Conservation (phyloP, 2,113 vertebrate species). For the Scomber colias region DNA sequence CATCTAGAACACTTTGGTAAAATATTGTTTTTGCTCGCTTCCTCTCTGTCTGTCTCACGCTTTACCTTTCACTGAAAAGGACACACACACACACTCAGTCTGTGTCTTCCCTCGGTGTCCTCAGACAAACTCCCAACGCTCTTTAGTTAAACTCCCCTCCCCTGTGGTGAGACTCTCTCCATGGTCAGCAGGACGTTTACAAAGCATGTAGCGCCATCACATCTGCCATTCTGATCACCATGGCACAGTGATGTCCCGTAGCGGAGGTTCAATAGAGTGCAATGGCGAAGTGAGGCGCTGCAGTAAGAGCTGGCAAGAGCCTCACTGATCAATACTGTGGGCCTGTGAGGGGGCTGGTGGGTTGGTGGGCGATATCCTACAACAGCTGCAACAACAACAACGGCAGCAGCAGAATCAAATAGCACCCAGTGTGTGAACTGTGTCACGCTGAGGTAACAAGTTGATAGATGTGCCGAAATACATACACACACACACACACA, state of each 20-base stretch:
- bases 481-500: constrained; percentile 7
- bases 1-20: neutral
- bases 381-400: constrained; percentile 43
- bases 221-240: constrained; percentile 38
- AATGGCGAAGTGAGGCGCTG: constrained; percentile 20
- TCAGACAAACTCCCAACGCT: constrained; percentile 17
- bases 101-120: constrained; percentile 21
- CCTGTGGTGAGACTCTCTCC: neutral
- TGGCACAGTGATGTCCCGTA: constrained; percentile 31
- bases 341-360: constrained; percentile 32
- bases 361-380: constrained; percentile 33
- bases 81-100: neutral
- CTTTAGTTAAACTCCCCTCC: constrained; percentile 3
- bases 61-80: neutral
- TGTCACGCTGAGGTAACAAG: constrained; percentile 46
- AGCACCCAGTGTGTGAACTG: constrained; percentile 32
- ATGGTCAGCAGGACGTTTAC: constrained; percentile 20
- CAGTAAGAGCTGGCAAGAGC: constrained; percentile 40
- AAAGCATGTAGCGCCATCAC: constrained; percentile 28
- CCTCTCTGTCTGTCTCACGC: neutral
- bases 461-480: constrained; percentile 28
- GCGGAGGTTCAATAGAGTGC: constrained; percentile 44
- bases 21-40: neutral
- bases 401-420: constrained; percentile 43
- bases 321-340: constrained; percentile 52